A percentile compares a stretch with the other conserved stretches of the same genome.
Conservation (phyloP, 2,113 vertebrate species). For the Charadrius vociferus region DNA sequence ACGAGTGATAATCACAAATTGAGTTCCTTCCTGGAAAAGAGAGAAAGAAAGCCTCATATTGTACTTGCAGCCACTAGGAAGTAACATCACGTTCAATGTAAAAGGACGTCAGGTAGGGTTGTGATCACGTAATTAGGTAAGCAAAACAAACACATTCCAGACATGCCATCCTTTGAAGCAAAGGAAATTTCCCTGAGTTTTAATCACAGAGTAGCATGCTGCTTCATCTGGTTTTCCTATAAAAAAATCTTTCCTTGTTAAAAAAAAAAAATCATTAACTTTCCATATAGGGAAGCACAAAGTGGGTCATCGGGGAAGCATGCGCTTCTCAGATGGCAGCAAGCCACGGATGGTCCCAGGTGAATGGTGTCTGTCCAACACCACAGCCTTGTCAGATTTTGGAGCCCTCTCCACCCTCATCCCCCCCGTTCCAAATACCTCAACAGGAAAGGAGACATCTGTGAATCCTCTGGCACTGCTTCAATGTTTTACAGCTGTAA, state of each 20-base stretch:
- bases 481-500: conserved; percentile 75
- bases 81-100: background rate
- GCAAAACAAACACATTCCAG: conserved; percentile 31
- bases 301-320: background rate
- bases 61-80: background rate
- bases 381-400: background rate
- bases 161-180: background rate
- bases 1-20: background rate
- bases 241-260: background rate
- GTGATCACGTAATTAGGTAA: background rate
- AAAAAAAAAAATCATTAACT: conserved; percentile 2
- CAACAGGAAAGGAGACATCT: conserved; percentile 72
- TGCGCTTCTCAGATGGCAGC: background rate
- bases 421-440: conserved; percentile 19
- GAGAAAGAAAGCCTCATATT: background rate
- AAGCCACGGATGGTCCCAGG: conserved; percentile 28
- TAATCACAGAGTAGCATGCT: conserved; percentile 8
- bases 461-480: conserved; percentile 62
- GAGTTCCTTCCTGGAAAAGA: background rate
- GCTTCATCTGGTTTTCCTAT: conserved; percentile 48
- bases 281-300: conserved; percentile 53
- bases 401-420: background rate
- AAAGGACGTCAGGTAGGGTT: background rate
- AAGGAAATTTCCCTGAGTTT: conserved; percentile 6
- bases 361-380: conserved; percentile 39